These are phyloP conservation scores for Taphrorychus bicolor DNA, from an alignment of 2,888 invertebrate genomes.

Conservation along the genomic window DNA sequence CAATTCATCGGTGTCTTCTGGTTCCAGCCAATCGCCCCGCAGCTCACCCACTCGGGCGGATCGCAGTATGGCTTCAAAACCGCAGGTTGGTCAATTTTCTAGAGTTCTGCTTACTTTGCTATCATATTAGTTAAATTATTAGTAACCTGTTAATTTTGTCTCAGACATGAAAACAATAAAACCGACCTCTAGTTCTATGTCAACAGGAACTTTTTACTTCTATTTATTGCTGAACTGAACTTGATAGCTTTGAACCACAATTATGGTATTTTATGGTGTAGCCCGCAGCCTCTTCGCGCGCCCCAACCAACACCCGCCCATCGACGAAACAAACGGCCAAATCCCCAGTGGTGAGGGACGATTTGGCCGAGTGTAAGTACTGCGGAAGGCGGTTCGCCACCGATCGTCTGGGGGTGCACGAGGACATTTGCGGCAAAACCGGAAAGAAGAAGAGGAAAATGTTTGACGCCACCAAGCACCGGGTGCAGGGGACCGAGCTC, in stretches of 20 bases:
- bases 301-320: slow-evolving; percentile 46
- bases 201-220: neutral
- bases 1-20: slow-evolving; percentile 25
- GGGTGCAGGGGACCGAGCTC: slow-evolving; percentile 89
- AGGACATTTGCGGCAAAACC: slow-evolving; percentile 83
- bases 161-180: too few relatives aligned
- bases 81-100: slow-evolving; percentile 5
- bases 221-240: too few relatives aligned
- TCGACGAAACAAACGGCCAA: slow-evolving; percentile 50
- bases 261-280: too few relatives aligned
- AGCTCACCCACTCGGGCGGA: slow-evolving; percentile 23
- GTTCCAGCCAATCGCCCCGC: slow-evolving; percentile 28
- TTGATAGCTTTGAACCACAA: too few relatives aligned
- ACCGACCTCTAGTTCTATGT: too few relatives aligned
- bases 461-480: slow-evolving; percentile 89
- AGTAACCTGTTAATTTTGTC: neutral
- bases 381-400: slow-evolving; percentile 83
- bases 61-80: slow-evolving; percentile 5
- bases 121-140: too few relatives aligned
- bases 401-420: slow-evolving; percentile 84
- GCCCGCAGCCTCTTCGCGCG: neutral
- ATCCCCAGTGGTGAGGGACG: slow-evolving; percentile 56
- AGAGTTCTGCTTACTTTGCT: too few relatives aligned
- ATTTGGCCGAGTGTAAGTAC: slow-evolving; percentile 69
- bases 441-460: slow-evolving; percentile 83